These are phyloP conservation scores for Halictus ligatus DNA, from an alignment of 2,888 invertebrate species.

Conservation along the genomic window DNA sequence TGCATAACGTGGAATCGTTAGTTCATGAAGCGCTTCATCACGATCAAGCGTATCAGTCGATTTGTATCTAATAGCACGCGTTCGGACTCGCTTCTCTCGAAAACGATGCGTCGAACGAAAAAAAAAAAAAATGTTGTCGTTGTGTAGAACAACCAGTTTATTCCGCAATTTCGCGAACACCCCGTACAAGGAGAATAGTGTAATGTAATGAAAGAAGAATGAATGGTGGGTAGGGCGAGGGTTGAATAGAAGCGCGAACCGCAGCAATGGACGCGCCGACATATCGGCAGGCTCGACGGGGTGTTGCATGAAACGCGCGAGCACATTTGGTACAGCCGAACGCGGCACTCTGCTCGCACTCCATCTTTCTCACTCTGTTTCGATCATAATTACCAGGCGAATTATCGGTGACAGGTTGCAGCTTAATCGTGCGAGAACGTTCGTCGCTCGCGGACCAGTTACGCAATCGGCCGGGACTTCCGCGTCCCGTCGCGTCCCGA, in stretches of 20 bases:
- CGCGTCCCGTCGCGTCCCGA: background rate
- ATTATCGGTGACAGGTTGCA: constrained; percentile 48
- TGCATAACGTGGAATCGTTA: too few relatives aligned
- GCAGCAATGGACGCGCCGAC: background rate
- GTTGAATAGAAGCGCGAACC: background rate
- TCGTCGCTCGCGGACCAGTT: constrained; percentile 35
- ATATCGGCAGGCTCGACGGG: background rate
- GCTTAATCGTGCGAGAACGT: constrained; percentile 52
- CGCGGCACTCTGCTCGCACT: background rate
- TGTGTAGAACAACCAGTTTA: background rate
- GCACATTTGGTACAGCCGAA: background rate
- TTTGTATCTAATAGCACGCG: too few relatives aligned
- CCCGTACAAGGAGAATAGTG: background rate
- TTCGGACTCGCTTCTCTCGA: too few relatives aligned
- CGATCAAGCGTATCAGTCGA: too few relatives aligned
- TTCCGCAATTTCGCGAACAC: background rate
- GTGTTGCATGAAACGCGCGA: background rate
- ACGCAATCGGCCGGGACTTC: constrained; percentile 34
- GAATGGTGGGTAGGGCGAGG: background rate
- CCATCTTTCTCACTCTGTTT: constrained; percentile 12
- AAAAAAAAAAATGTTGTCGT: too few relatives aligned
- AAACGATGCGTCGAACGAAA: too few relatives aligned
- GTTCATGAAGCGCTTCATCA: too few relatives aligned
- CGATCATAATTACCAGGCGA: constrained; percentile 54
- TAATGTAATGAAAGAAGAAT: background rate